Base-by-base conservation (phyloP, 2,113 vertebrate genomes). In the Colius striatus region DNA sequence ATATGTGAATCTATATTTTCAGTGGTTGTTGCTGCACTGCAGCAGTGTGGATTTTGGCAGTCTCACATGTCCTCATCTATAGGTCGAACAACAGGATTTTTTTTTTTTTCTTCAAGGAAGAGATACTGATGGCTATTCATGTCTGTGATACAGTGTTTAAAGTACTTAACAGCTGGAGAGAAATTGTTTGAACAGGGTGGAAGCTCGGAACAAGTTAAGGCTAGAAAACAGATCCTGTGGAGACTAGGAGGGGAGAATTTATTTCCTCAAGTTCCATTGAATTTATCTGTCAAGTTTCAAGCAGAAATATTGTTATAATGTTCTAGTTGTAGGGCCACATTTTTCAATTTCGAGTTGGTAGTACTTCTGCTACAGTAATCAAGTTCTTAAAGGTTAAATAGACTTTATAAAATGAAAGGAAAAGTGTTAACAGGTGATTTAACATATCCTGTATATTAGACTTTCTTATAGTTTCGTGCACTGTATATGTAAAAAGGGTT, bases 161-260 rank as follows among this genome's bases (percentile, higher is more conserved):
- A 84, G 48, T 79, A 66, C 27, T 93, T 91, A 61, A 61, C 10
- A 85, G 58, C 70, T 91, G 51, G 51, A 80, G 58, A 72, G 26
- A 63, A 86, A 83, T 84, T 51, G 41, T 94, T 95, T 92, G 74
- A 86, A 58, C 27, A 88, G 26, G 20, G 16, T 15, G 83, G 43
- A 94, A 74, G n/a, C 15, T 88, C 60, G 32, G 60, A 92, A 48
- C 32, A 87, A 58, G 50, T 71, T 18, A 89, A 72, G 50, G 50
- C 36, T 96, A 50, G 82, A 94, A 84, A 73, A 85, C 50, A 76
- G 10, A 17, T 82, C 45, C 75, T 91, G 57, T 82, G 78, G 84
- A 75, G 45, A n/a, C 30, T 83, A 50, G 26, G 84, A 78, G 16
- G 38, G 22, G 29, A 70, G 78, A 79, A 66, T 50, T 88, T 85